These are phyloP conservation scores for Palloptera scutellata DNA, from an alignment of 2,888 invertebrate genomes.

Conservation along the genomic window DNA sequence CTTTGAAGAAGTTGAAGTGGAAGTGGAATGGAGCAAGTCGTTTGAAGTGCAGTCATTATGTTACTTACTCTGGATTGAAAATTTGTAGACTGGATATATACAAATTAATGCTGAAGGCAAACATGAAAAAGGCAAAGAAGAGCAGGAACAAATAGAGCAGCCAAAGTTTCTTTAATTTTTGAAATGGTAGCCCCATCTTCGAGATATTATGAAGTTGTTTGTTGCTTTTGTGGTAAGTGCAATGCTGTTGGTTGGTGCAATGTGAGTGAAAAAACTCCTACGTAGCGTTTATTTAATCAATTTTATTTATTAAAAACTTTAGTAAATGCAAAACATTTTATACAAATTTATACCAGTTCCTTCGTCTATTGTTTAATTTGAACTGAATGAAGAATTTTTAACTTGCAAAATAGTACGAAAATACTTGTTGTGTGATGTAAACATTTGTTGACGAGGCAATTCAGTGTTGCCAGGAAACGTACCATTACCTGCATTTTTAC, in stretches of 20 bases:
- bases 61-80: conserved; percentile 39
- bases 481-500: too few species aligned
- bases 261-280: conserved; percentile 32
- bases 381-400: too few species aligned
- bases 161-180: conserved; percentile 62
- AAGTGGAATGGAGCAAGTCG: neutral
- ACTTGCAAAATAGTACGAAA: too few species aligned
- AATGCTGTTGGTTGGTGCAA: too few species aligned
- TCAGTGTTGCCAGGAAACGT: conserved; percentile 13
- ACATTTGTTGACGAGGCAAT: conserved; percentile 13
- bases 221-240: too few species aligned
- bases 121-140: conserved; percentile 64
- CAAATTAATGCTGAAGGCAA: conserved; percentile 62
- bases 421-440: conserved; percentile 24
- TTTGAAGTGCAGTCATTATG: neutral
- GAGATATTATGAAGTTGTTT: conserved; percentile 23
- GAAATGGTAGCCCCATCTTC: conserved; percentile 59
- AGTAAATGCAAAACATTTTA: neutral
- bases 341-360: neutral
- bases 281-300: neutral
- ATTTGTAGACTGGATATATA: conserved; percentile 59
- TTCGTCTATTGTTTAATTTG: neutral
- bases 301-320: too few species aligned
- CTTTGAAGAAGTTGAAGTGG: too few species aligned
- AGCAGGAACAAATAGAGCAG: conserved; percentile 61